Evolutionary conservation across 1,140 invertebrate genomes (phyloP).

Genomic region (Drosophila parabipectinata): DNA sequence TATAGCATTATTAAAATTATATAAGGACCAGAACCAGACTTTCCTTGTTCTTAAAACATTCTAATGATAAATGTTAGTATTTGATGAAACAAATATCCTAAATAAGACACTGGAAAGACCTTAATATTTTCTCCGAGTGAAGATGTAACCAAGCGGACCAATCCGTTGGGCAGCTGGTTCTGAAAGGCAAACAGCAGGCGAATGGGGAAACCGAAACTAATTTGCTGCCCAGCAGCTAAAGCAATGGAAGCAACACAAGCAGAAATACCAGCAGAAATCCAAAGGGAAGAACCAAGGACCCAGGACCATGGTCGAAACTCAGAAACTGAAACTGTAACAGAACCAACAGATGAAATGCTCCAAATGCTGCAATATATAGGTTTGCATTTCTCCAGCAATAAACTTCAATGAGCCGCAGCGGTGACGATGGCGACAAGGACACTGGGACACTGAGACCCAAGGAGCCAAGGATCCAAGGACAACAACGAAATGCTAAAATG

Average conservation of each 20-base stretch:
- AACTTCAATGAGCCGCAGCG: slow-evolving; percentile 68
- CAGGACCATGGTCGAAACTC: background rate
- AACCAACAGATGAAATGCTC: slow-evolving; percentile 38
- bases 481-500: slow-evolving; percentile 69
- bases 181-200: slow-evolving; percentile 53
- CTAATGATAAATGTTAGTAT: background rate
- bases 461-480: slow-evolving; percentile 10
- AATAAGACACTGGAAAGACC: background rate
- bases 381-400: slow-evolving; percentile 77
- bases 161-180: slow-evolving; percentile 31
- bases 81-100: background rate
- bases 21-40: too few relatives aligned
- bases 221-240: slow-evolving; percentile 54
- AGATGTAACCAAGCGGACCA: slow-evolving; percentile 13
- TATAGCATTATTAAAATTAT: too few relatives aligned
- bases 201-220: slow-evolving; percentile 69
- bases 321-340: slow-evolving; percentile 17
- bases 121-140: background rate
- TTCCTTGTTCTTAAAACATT: background rate
- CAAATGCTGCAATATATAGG: slow-evolving; percentile 69
- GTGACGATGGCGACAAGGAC: slow-evolving; percentile 33
- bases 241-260: slow-evolving; percentile 7
- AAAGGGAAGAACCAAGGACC: background rate
- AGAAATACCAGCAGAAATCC: slow-evolving; percentile 7
- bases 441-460: slow-evolving; percentile 12